These are phyloP conservation scores for Aphis gossypii DNA, from an alignment of 1,140 invertebrate species.

Conservation along the genomic window DNA sequence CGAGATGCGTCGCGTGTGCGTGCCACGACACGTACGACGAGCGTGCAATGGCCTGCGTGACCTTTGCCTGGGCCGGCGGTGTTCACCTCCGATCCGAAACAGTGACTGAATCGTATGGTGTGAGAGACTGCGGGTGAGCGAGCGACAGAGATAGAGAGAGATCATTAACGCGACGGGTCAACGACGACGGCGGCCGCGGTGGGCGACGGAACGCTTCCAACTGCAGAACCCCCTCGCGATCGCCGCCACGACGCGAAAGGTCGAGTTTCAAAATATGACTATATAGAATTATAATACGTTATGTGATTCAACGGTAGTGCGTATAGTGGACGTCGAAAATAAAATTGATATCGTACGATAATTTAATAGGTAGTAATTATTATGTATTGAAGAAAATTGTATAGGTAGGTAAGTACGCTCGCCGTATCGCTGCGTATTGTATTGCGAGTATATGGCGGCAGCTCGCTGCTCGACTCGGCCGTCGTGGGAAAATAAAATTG, in stretches of 20 bases:
- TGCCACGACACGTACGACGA: neutral
- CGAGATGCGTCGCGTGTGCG: neutral
- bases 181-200: conserved; percentile 16
- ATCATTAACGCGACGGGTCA: conserved; percentile 28
- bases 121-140: too few species aligned
- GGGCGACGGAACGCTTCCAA: neutral
- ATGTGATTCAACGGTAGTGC: too few species aligned
- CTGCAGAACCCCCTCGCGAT: neutral
- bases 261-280: neutral
- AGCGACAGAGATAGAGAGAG: neutral
- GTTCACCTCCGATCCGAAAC: neutral
- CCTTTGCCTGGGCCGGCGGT: neutral
- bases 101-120: too few species aligned
- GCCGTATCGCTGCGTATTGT: neutral
- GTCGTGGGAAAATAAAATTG: neutral
- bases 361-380: neutral
- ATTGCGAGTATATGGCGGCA: neutral
- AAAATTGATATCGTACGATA: neutral
- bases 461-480: neutral
- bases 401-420: too few species aligned
- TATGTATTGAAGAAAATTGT: neutral
- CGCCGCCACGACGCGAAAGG: neutral
- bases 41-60: conserved; percentile 27
- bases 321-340: neutral
- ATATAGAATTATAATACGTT: too few species aligned